Conservation (phyloP, 2,797 vertebrate species). For the Notamacropus eugenii region DNA sequence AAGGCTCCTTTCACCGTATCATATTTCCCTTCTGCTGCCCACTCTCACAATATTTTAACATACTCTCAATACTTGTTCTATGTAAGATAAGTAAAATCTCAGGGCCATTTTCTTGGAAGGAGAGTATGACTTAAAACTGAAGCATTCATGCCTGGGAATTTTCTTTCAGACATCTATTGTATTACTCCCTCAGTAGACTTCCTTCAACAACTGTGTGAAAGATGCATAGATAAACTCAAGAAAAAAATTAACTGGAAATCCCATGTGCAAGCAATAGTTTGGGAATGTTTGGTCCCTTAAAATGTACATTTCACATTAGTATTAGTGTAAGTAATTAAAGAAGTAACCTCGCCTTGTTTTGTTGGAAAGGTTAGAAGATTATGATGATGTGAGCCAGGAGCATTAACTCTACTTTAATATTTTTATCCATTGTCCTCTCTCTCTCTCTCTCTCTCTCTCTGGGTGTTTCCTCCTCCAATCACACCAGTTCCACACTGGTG, state of each 20-base stretch:
- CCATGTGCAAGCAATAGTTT: not conserved
- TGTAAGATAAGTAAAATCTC: not conserved
- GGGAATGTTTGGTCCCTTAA: slow-evolving; percentile 55
- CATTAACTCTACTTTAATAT: not conserved
- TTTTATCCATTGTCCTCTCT: not conserved
- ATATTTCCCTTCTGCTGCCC: not conserved
- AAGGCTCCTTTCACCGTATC: not conserved
- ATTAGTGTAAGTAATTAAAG: slow-evolving; percentile 72
- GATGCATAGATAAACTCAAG: slow-evolving; percentile 42
- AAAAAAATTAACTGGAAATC: not conserved
- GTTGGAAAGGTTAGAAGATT: not conserved
- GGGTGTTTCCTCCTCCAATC: not conserved
- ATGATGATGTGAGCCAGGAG: not conserved
- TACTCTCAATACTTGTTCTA: not conserved
- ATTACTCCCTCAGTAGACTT: slow-evolving; percentile 48
- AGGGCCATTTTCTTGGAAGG: slow-evolving; percentile 15
- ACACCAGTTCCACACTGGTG: not conserved
- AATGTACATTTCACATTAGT: slow-evolving; percentile 75
- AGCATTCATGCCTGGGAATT: slow-evolving; percentile 37
- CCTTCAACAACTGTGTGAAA: slow-evolving; percentile 63
- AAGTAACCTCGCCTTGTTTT: slow-evolving; percentile 68
- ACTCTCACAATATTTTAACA: not conserved
- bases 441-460: not conserved
- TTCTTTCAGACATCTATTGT: slow-evolving; percentile 29
- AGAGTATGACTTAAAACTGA: slow-evolving; percentile 56